Evolutionary conservation across 2,888 invertebrate genomes (phyloP), one percentile per base, ranked within the genome.

Genomic region (Brachylomia viminalis): DNA sequence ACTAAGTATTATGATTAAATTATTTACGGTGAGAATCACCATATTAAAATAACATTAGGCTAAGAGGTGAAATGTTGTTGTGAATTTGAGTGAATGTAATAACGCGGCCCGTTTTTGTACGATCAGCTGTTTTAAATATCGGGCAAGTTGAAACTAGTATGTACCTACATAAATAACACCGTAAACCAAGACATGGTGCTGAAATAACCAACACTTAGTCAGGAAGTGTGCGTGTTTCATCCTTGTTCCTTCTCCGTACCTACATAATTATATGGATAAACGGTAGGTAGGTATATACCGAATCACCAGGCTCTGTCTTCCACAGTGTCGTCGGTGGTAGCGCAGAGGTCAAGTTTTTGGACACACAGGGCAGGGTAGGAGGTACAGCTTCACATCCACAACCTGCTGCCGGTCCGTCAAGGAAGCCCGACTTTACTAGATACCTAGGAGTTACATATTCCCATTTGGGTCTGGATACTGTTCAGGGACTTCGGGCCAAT

Each of bases 51-150:
- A 33, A 33, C 17, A 52, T n/a, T 33, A 17, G 3, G 0, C 23
- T 66, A 33, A 66, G 33, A 23, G n/a, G 66, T 66, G 54, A n/a
- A n/a, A n/a, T n/a, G n/a, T n/a, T n/a, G n/a, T 52, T 52, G 49
- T 54, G 54, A 42, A 17, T 30, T 42, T 42, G 4, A 20, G 59
- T 74, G 49, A 59, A 49, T 7, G n/a, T 0, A 56, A 23, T 49
- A 49, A 49, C 2, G 8, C 23, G 10, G n/a, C n/a, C n/a, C n/a
- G n/a, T n/a, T n/a, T n/a, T n/a, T n/a, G 15, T 10, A 47, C 15
- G 3, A 49, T 30, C 47, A 59, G 17, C 23, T 30, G 3, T 49
- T 42, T 33, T 71, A 30, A 5, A 15, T 23, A 42, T 13, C 17
- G 11, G 20, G 4, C 2, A 27, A 27, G 15, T 33, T 23, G n/a